Conservation (phyloP, 53 echinoderm and acorn worm species). For the Patiria pectinifera region DNA sequence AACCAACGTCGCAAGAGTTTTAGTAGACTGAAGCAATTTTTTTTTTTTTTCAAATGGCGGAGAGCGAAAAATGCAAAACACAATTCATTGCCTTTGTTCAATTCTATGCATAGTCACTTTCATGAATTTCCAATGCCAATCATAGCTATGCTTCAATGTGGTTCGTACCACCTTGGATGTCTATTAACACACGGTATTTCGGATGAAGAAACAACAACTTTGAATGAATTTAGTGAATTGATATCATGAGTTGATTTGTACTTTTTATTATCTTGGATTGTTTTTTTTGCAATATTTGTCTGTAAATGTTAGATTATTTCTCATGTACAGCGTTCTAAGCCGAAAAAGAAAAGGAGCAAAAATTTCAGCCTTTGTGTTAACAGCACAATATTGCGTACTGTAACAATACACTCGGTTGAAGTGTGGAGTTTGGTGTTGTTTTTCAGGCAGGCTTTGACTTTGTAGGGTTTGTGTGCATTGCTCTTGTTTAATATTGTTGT, state of each 20-base stretch:
- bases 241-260: neutral
- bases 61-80: neutral
- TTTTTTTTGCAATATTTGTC: neutral
- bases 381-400: too few species aligned
- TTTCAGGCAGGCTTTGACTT: neutral
- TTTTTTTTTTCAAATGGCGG: neutral
- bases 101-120: conserved; percentile 50
- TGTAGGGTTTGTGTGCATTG: too few species aligned
- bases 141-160: neutral
- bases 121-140: neutral
- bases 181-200: neutral
- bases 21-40: neutral
- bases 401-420: neutral
- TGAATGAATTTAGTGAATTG: neutral
- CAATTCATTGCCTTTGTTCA: conserved; percentile 11
- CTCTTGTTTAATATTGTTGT: too few species aligned
- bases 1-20: neutral
- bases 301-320: too few species aligned
- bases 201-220: neutral
- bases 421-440: neutral
- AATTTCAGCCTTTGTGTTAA: too few species aligned
- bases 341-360: too few species aligned
- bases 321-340: too few species aligned
- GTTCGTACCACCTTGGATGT: neutral
- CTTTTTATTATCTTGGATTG: neutral